Conservation (phyloP, 2,113 vertebrate species). For the Lota lota region DNA sequence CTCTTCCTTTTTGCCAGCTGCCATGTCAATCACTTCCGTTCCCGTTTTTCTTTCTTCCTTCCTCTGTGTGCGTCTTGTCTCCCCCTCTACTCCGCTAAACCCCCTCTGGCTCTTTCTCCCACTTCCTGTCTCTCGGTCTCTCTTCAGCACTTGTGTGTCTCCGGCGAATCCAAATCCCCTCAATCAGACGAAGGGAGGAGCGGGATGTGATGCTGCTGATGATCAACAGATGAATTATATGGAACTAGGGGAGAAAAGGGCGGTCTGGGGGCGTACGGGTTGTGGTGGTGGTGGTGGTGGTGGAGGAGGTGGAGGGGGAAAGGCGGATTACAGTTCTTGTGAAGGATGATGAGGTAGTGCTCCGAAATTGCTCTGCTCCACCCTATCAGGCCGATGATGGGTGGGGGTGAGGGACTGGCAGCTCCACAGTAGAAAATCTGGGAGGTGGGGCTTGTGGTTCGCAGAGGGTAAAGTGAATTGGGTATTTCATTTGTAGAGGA, state of each 20-base stretch:
- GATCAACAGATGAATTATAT: conserved; percentile 24
- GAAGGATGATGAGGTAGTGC: conserved; percentile 24
- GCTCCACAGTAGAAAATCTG: too few relatives aligned
- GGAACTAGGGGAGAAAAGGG: conserved; percentile 11
- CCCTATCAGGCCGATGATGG: background rate
- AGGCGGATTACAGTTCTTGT: conserved; percentile 22
- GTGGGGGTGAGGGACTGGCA: too few relatives aligned
- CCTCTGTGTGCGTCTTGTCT: background rate
- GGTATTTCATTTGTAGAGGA: too few relatives aligned
- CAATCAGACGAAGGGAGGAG: conserved; percentile 18
- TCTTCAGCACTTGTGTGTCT: background rate
- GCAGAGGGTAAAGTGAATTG: too few relatives aligned
- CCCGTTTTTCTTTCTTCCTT: conserved; percentile 7
- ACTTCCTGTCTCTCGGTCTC: background rate
- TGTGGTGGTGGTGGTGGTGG: background rate
- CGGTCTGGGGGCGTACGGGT: background rate
- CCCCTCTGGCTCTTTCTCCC: background rate
- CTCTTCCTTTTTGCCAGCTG: conserved; percentile 17
- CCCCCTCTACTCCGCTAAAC: background rate
- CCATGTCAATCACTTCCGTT: conserved; percentile 10
- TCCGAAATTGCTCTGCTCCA: conserved; percentile 9
- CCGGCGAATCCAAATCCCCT: conserved; percentile 17
- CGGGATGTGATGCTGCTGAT: conserved; percentile 4
- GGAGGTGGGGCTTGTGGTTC: too few relatives aligned
- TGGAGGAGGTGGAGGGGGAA: background rate